phyloP scores from a whole-genome alignment of 2,113 vertebrate species.

The Amblyopsis rosae region DNA sequence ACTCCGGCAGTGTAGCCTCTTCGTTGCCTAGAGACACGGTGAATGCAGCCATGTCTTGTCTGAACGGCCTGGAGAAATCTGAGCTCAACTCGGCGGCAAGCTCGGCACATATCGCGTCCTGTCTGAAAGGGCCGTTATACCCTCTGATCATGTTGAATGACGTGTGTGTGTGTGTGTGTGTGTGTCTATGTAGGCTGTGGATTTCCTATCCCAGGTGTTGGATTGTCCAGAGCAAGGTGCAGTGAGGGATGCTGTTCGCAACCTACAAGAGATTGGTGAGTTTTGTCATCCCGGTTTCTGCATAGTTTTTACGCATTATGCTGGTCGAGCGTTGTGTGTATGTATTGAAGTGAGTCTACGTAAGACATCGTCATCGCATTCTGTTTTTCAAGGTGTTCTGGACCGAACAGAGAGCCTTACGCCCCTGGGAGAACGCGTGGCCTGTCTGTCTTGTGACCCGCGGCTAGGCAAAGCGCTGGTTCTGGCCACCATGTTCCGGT shows the following conservation, averaged over 20 bases:
- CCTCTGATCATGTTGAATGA: too few species aligned
- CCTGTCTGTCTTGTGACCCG: conserved; percentile 91
- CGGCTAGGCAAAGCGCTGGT: conserved; percentile 92
- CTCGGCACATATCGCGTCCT: too few species aligned
- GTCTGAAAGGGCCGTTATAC: too few species aligned
- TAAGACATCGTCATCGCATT: neutral
- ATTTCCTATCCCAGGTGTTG: conserved; percentile 94
- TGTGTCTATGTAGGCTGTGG: conserved; percentile 79
- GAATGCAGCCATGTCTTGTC: too few species aligned
- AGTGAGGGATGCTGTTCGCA: conserved; percentile 84
- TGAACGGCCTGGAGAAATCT: too few species aligned
- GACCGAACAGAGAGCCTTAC: conserved; percentile 87
- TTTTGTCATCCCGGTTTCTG: neutral
- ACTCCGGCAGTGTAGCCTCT: too few species aligned
- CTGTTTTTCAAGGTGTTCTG: conserved; percentile 80
- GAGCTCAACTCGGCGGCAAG: too few species aligned
- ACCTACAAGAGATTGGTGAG: conserved; percentile 90
- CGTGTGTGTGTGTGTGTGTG: neutral
- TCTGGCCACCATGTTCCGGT: conserved; percentile 87
- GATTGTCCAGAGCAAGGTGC: conserved; percentile 87
- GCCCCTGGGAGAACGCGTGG: conserved; percentile 85
- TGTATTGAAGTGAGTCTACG: too few species aligned
- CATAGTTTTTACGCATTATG: neutral
- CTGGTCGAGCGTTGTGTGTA: too few species aligned
- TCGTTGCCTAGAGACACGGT: too few species aligned